These are phyloP conservation scores for Agrotis puta DNA, from an alignment of 2,888 invertebrate species.

Conservation along the genomic window DNA sequence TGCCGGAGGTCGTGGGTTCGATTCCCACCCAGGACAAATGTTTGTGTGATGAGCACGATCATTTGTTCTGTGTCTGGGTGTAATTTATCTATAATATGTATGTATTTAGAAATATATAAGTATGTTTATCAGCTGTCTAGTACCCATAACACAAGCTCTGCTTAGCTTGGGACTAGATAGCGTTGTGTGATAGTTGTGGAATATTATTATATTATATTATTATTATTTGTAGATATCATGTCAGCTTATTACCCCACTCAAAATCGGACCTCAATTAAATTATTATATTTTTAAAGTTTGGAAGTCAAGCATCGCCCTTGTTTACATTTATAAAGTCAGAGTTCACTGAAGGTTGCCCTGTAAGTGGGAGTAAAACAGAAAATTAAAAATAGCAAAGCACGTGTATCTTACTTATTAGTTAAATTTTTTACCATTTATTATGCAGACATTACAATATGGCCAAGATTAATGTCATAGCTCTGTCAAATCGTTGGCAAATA, in stretches of 20 bases:
- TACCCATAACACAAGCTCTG: no score
- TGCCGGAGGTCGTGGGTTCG: no score
- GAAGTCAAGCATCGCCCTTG: background rate
- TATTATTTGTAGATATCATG: background rate
- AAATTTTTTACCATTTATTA: background rate
- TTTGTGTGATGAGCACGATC: no score
- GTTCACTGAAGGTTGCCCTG: background rate
- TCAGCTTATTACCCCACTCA: background rate
- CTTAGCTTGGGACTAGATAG: no score
- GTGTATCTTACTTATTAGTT: background rate
- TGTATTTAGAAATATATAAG: no score
- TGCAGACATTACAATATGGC: background rate
- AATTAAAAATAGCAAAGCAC: background rate
- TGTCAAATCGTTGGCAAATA: background rate
- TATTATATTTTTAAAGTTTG: background rate
- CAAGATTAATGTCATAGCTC: background rate
- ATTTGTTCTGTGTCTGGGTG: no score
- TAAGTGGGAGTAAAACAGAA: no score
- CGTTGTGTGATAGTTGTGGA: no score
- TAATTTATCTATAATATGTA: no score
- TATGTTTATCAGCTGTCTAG: no score
- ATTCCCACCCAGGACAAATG: no score
- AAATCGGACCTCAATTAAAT: background rate
- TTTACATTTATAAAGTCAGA: background rate
- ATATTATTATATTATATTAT: no score